A percentile compares a stretch with the other conserved stretches of the same genome.
Evolutionary conservation across 2,797 vertebrate genomes (phyloP).

Genomic region (Cynodonichthys magdalenae): DNA sequence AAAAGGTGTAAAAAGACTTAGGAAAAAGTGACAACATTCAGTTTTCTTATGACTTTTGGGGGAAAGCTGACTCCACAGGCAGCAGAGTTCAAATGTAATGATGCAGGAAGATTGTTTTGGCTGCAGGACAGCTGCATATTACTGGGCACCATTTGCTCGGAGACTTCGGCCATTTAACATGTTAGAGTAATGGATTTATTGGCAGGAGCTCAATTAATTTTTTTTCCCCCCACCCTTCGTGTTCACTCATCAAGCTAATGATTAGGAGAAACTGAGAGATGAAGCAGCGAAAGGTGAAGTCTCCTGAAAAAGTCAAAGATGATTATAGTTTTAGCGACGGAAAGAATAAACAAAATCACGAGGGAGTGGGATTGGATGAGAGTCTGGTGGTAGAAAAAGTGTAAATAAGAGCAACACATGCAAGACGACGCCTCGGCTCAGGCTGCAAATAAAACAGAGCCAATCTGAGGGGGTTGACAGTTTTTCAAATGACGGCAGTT

Average conservation of each 20-base stretch:
- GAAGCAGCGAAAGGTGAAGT: constrained; percentile 57
- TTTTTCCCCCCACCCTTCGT: constrained; percentile 15
- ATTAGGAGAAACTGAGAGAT: constrained; percentile 30
- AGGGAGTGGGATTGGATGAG: constrained; percentile 25
- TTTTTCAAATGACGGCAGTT: no score
- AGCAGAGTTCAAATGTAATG: constrained; percentile 56
- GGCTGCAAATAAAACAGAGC: background rate
- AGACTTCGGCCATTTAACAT: constrained; percentile 34
- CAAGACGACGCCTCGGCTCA: background rate
- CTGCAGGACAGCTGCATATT: constrained; percentile 45
- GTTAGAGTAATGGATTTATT: constrained; percentile 25
- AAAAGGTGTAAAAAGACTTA: no score
- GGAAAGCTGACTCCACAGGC: constrained; percentile 40
- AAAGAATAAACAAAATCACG: constrained; percentile 19
- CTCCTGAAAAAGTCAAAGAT: constrained; percentile 43
- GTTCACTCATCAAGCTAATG: constrained; percentile 55
- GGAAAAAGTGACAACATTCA: constrained; percentile 19
- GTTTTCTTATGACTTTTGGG: constrained; percentile 23
- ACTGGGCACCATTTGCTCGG: constrained; percentile 53
- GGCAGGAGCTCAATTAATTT: constrained; percentile 16
- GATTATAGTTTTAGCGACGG: constrained; percentile 26
- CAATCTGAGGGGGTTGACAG: background rate
- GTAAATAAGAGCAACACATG: constrained; percentile 21
- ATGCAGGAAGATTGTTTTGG: constrained; percentile 60
- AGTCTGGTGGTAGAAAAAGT: constrained; percentile 26